phyloP scores from a whole-genome alignment of 23 tunicate genomes.

The Ciona savignyi region DNA sequence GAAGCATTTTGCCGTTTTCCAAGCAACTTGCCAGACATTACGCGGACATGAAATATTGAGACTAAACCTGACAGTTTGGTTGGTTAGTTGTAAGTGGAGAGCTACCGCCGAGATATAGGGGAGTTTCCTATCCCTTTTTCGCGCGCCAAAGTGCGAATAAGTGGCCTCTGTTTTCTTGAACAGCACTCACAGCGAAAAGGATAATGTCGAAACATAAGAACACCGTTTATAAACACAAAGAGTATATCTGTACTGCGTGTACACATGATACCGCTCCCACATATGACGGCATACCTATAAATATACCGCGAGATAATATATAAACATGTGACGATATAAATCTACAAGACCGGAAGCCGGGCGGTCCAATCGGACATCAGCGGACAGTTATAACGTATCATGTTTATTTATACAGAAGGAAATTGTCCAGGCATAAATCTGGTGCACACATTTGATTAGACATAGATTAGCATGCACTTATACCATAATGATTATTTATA shows the following conservation, averaged over 20 bases:
- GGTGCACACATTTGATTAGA: background rate
- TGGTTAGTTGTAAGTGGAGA: no score
- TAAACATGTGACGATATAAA: background rate
- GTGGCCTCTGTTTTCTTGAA: background rate
- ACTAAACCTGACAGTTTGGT: background rate
- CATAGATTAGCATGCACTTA: background rate
- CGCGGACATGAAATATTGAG: background rate
- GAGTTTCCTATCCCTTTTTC: background rate
- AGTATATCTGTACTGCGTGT: background rate
- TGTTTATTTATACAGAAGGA: background rate
- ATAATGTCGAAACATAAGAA: background rate
- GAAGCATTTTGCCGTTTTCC: background rate
- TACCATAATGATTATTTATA: no score
- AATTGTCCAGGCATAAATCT: no score
- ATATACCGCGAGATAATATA: background rate
- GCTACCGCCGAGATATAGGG: no score
- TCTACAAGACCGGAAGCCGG: background rate
- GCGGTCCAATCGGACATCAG: background rate
- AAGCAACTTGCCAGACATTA: background rate
- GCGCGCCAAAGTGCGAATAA: background rate
- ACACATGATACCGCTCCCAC: background rate
- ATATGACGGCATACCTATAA: background rate
- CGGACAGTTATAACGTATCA: background rate
- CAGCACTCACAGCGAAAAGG: background rate
- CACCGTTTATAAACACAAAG: background rate